Percentiles rank a stretch among this genome's conserved stretches.
These are phyloP conservation scores for Cataglyphis cursor DNA, from an alignment of 2,888 invertebrate genomes.

Conservation along the genomic window DNA sequence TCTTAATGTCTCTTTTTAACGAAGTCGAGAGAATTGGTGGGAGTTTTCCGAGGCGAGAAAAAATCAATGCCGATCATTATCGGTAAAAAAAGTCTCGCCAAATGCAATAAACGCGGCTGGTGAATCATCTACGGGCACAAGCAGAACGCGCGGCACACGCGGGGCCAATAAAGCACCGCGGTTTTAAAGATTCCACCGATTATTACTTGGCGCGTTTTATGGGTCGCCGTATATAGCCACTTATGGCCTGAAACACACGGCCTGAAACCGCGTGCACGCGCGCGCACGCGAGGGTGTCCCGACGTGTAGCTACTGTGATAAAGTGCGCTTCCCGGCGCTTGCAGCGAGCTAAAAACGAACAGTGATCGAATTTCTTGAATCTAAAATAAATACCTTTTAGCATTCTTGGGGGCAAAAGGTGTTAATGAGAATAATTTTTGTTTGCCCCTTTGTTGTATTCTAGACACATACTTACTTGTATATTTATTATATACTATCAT, in stretches of 20 bases:
- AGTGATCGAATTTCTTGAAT: conserved; percentile 17
- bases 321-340: conserved; percentile 41
- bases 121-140: conserved; percentile 50
- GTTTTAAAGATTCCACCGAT: conserved; percentile 69
- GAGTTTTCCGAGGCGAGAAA: conserved; percentile 31
- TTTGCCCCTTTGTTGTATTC: background rate
- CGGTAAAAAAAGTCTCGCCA: conserved; percentile 2
- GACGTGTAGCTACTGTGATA: conserved; percentile 51
- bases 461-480: background rate
- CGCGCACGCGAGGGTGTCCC: conserved; percentile 42
- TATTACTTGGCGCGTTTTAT: conserved; percentile 74
- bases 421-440: conserved; percentile 1
- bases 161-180: conserved; percentile 64
- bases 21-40: background rate
- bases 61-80: conserved; percentile 32
- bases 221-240: conserved; percentile 70
- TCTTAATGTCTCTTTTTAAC: conserved; percentile 11
- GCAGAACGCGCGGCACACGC: conserved; percentile 48
- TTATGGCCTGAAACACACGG: conserved; percentile 58
- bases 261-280: conserved; percentile 36
- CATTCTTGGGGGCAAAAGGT: background rate
- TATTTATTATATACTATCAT: background rate
- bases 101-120: conserved; percentile 40
- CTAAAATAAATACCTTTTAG: conserved; percentile 6
- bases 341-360: conserved; percentile 20